Conservation (phyloP, 2,888 invertebrate species). For the Polydrusus cervinus region DNA sequence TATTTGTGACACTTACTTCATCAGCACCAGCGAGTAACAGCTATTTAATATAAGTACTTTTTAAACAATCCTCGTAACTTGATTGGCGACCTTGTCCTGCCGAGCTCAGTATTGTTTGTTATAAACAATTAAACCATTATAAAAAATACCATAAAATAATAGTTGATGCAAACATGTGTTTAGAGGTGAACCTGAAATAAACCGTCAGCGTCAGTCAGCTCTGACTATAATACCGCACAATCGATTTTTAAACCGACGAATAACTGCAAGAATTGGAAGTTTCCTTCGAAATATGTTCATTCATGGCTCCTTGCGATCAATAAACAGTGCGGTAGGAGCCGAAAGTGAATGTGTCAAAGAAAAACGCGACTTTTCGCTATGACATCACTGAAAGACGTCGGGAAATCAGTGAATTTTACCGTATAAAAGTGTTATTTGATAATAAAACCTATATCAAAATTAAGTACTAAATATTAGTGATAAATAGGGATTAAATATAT, state of each 20-base stretch:
- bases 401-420: background rate
- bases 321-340: slow-evolving; percentile 23
- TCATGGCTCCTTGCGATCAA: slow-evolving; percentile 32
- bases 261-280: slow-evolving; percentile 27
- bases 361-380: slow-evolving; percentile 20
- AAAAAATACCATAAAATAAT: slow-evolving; percentile 34
- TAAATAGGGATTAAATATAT: background rate
- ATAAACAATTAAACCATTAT: slow-evolving; percentile 39
- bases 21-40: too few relatives aligned
- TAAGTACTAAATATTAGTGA: background rate
- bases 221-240: background rate
- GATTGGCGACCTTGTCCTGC: slow-evolving; percentile 32
- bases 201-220: slow-evolving; percentile 21
- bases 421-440: background rate
- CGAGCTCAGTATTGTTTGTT: slow-evolving; percentile 30
- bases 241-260: slow-evolving; percentile 25
- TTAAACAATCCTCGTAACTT: slow-evolving; percentile 22
- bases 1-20: too few relatives aligned
- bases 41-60: slow-evolving; percentile 7
- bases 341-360: slow-evolving; percentile 32
- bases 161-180: slow-evolving; percentile 1
- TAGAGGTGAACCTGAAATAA: slow-evolving; percentile 12
- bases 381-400: slow-evolving; percentile 19
- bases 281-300: slow-evolving; percentile 30
- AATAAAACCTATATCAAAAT: background rate